Base-by-base conservation (phyloP, 2,797 vertebrate genomes). In the Myotis planiceps region DNA sequence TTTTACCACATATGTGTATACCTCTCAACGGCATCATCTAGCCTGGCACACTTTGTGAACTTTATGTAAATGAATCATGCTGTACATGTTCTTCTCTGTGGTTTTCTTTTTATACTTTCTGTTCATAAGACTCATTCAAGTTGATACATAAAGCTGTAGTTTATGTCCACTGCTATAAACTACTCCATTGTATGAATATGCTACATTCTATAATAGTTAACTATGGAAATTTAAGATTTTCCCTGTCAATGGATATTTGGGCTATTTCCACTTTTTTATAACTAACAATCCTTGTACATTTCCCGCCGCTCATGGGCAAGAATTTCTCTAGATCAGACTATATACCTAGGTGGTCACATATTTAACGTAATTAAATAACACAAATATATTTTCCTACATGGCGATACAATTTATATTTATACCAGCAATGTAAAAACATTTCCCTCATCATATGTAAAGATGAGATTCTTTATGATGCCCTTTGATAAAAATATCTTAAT, bases 161-260 rank as follows among this genome's bases (percentile, higher is more conserved):
- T 97, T 92, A 68, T 92, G 90, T 90, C 87, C 27, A 79, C 51
- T 75, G 87, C 8, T 79, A 2, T 91, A 78, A 92, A 74, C 81
- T 53, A 78, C 68, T 58, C 39, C 68, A 39, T 16, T 72, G 55
- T 53, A 53, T 69, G 39, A 69, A 32, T 85, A 78, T 72, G 72
- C 39, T 78, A 12, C 2, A 49, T 45, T 90, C n/a, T 32, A 3
- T 53, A 32, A 53, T 51, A 63, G 3, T 32, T 78, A 25, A 32
- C 37, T 80, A 2, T 69, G 10, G n/a, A 80, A 18, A 85, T 83
- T 76, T 88, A 65, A 88, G 25, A 47, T 49, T 83, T 96, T 19
- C 37, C 15, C 29, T 81, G 27, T 69, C 72, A 84, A 1, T 60
- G 21, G 21, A 72, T 21, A 18, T 51, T 83, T 51, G 42, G 13